Evolutionary conservation across 37 sponge, comb jelly and placozoan species (phyloP).

Genomic region (Theonella swinhoei): DNA sequence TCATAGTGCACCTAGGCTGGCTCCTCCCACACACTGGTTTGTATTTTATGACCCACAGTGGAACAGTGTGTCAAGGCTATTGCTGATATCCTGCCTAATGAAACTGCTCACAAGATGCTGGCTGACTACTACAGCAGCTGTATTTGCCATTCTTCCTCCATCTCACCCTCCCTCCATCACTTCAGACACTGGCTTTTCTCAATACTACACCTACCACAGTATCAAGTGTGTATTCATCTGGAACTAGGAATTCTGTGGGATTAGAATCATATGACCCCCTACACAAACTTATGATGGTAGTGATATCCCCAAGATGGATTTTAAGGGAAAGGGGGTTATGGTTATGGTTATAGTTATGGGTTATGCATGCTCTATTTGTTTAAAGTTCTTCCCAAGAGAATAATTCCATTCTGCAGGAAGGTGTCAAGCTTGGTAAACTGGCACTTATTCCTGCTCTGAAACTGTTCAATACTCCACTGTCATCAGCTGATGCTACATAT

Average conservation of each 20-base stretch:
- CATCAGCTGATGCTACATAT: not conserved
- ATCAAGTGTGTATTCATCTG: not conserved
- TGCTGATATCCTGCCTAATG: not conserved
- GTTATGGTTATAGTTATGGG: too few relatives aligned
- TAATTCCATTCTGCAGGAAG: too few relatives aligned
- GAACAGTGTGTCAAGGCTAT: not conserved
- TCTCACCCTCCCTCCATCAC: not conserved
- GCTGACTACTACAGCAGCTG: not conserved
- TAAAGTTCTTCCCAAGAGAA: too few relatives aligned
- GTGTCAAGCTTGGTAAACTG: too few relatives aligned
- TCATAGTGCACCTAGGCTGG: not conserved
- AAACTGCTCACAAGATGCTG: not conserved
- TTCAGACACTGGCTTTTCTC: not conserved
- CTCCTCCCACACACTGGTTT: not conserved
- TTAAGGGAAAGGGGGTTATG: too few relatives aligned
- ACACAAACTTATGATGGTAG: too few relatives aligned
- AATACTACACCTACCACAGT: not conserved
- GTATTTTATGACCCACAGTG: not conserved
- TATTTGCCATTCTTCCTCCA: not conserved
- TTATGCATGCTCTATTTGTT: too few relatives aligned
- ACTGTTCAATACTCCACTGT: not conserved
- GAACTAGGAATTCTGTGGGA: too few relatives aligned
- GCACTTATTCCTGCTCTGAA: slow-evolving; percentile 36
- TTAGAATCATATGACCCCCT: too few relatives aligned
- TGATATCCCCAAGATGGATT: too few relatives aligned